Percentiles rank a stretch among this genome's conserved stretches.
Conservation (phyloP, 2,888 invertebrate genomes). For the Mellilla xanthometata region DNA sequence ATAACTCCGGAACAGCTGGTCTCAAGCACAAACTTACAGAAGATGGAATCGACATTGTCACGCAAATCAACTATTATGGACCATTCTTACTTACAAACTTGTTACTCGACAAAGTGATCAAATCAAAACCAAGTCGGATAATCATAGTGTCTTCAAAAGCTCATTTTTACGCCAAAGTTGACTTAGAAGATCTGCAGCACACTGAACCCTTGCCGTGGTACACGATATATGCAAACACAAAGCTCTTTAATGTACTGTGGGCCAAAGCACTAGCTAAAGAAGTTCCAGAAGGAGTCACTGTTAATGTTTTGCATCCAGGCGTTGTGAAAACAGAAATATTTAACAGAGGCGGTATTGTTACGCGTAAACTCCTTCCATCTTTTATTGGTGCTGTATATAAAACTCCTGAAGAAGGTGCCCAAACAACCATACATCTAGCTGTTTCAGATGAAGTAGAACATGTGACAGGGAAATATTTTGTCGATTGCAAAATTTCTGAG, state of each 20-base stretch:
- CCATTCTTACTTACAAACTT: conserved; percentile 88
- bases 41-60: conserved; percentile 84
- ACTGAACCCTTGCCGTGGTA: conserved; percentile 40
- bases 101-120: conserved; percentile 71
- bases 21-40: conserved; percentile 63
- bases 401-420: conserved; percentile 88
- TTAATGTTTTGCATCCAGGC: conserved; percentile 92
- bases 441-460: conserved; percentile 87
- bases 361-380: conserved; percentile 72
- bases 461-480: conserved; percentile 89
- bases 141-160: conserved; percentile 65
- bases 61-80: conserved; percentile 88
- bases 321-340: conserved; percentile 90
- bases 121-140: conserved; percentile 66
- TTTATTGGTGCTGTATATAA: conserved; percentile 85
- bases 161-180: conserved; percentile 74
- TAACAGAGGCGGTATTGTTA: conserved; percentile 75
- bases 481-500: conserved; percentile 86
- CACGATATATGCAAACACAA: conserved; percentile 72
- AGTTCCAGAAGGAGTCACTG: conserved; percentile 84
- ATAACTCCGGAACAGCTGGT: conserved; percentile 83
- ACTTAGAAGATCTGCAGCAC: conserved; percentile 47
- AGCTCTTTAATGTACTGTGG: conserved; percentile 66
- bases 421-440: conserved; percentile 88
- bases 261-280: conserved; percentile 62